phyloP scores from a whole-genome alignment of 2,888 invertebrate genomes.

The Malthinus seriepunctatus region DNA sequence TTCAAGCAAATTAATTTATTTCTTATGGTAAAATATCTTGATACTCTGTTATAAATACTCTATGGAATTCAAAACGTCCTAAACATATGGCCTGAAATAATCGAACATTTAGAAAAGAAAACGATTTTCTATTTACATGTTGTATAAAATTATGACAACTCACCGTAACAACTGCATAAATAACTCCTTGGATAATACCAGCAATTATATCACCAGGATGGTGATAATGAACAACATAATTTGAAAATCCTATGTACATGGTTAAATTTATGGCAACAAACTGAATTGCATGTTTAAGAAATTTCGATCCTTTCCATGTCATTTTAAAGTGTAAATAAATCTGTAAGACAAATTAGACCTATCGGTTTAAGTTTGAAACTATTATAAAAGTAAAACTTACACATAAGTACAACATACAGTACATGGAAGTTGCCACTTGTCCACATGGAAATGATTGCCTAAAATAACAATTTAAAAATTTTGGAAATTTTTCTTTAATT shows the following conservation, averaged over 20 bases:
- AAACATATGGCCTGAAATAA: too few relatives aligned
- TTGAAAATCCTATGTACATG: slow-evolving; percentile 2
- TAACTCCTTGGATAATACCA: not conserved
- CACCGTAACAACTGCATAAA: not conserved
- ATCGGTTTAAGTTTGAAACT: not conserved
- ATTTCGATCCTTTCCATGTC: not conserved
- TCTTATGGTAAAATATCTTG: too few relatives aligned
- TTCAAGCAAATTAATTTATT: too few relatives aligned
- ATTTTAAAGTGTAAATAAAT: not conserved
- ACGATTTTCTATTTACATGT: too few relatives aligned
- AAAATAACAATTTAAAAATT: not conserved
- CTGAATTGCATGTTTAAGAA: not conserved
- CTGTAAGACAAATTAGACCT: not conserved
- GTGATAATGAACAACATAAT: not conserved
- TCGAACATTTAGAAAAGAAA: too few relatives aligned
- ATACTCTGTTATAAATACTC: too few relatives aligned
- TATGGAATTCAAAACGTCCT: too few relatives aligned
- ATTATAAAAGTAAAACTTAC: not conserved
- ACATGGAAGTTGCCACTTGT: not conserved
- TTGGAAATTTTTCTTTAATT: not conserved
- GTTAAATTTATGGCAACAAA: not conserved
- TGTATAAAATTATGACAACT: not conserved
- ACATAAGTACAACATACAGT: not conserved
- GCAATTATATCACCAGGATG: not conserved
- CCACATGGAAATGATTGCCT: slow-evolving; percentile 4